A percentile compares a stretch with the other conserved stretches of the same genome.
phyloP scores from a whole-genome alignment of 2,797 vertebrate genomes.

The Tapirus indicus region DNA sequence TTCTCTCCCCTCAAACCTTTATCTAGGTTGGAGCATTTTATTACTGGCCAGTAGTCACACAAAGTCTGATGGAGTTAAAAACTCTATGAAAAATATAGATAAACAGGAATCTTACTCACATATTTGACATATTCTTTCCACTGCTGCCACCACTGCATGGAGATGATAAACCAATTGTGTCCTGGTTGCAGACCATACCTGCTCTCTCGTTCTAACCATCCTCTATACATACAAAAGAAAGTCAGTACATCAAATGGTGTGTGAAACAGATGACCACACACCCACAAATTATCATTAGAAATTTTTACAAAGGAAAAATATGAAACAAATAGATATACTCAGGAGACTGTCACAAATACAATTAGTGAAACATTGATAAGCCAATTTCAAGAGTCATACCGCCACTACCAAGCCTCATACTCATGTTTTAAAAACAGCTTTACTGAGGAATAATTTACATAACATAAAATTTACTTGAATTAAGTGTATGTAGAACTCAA shows the following conservation, averaged over 20 bases:
- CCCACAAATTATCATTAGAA: slow-evolving; percentile 32
- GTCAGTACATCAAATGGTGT: not conserved
- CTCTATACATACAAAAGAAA: slow-evolving; percentile 88
- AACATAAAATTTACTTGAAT: not conserved
- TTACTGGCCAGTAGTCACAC: not conserved
- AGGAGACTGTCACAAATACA: not conserved
- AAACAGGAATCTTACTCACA: slow-evolving; percentile 90
- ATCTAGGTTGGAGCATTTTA: slow-evolving; percentile 11
- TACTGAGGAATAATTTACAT: slow-evolving; percentile 22
- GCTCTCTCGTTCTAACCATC: slow-evolving; percentile 98
- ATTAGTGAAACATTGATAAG: slow-evolving; percentile 38
- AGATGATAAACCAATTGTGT: slow-evolving; percentile 99
- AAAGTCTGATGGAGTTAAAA: slow-evolving; percentile 19
- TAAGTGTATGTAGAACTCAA: not conserved
- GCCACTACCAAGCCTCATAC: not conserved
- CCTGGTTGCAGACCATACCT: slow-evolving; percentile 95
- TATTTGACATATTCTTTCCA: slow-evolving; percentile 99
- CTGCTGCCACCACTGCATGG: slow-evolving; percentile 98
- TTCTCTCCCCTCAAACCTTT: slow-evolving; percentile 40
- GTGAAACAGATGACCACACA: slow-evolving; percentile 22
- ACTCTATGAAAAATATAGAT: not conserved
- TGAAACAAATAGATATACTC: not conserved
- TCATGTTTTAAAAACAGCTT: not conserved
- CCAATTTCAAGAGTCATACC: slow-evolving; percentile 8
- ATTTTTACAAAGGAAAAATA: slow-evolving; percentile 6